Evolutionary conservation across 2,113 vertebrate genomes (phyloP).

Genomic region (Corapipo altera): DNA sequence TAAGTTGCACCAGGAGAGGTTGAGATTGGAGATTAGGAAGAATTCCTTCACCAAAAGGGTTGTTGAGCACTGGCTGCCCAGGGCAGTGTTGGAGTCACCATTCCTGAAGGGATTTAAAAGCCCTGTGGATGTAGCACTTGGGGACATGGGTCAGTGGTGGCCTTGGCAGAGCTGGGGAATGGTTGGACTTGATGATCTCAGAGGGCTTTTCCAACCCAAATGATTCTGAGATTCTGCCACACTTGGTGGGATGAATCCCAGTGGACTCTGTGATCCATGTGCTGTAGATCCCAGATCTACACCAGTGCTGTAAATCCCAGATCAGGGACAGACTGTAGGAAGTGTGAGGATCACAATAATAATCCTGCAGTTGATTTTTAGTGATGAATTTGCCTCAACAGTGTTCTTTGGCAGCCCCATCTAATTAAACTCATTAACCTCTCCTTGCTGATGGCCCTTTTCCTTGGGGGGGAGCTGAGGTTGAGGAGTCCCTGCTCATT

Average conservation of each 20-base stretch:
- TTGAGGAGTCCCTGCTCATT: neutral
- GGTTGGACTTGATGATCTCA: rapidly evolving
- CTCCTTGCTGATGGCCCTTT: neutral
- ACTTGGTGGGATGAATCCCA: neutral
- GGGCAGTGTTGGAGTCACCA: neutral
- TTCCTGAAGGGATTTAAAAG: neutral
- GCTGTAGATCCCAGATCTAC: neutral
- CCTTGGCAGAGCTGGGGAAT: neutral
- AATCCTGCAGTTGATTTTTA: neutral
- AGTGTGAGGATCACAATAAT: neutral
- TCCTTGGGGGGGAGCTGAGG: neutral
- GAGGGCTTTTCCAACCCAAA: neutral
- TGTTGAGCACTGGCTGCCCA: neutral
- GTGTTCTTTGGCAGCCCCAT: neutral
- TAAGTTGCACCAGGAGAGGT: neutral
- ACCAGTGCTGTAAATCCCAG: neutral
- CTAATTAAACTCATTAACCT: neutral
- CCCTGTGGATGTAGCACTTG: rapidly evolving
- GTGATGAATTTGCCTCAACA: neutral
- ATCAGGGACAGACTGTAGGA: neutral
- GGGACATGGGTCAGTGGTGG: neutral
- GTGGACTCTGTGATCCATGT: neutral
- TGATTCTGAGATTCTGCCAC: neutral
- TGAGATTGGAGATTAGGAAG: neutral
- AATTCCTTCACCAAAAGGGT: neutral